Percentiles rank a stretch among this genome's conserved stretches.
phyloP scores from a whole-genome alignment of 2,797 vertebrate species.

The Peromyscus aztecus region DNA sequence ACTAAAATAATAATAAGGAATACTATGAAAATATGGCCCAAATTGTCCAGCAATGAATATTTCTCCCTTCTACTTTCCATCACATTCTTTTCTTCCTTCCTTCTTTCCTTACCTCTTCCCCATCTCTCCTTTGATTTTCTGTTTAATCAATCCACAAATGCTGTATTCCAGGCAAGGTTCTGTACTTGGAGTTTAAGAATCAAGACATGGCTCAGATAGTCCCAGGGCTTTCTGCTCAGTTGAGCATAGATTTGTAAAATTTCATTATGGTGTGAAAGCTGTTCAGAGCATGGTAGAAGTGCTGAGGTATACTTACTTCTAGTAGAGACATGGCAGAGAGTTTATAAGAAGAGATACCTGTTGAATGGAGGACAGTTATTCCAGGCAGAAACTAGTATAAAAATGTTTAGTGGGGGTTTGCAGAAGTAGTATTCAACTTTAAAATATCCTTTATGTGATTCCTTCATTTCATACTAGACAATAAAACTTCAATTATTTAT shows the following conservation, averaged over 20 bases:
- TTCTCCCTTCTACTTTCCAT: not conserved
- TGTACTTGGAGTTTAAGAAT: not conserved
- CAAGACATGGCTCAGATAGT: not conserved
- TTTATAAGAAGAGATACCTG: not conserved
- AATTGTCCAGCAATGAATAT: not conserved
- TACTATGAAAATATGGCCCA: not conserved
- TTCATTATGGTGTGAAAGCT: not conserved
- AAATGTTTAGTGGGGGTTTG: not conserved
- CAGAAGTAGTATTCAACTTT: not conserved
- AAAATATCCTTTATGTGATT: not conserved
- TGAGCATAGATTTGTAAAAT: not conserved
- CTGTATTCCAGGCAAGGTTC: not conserved
- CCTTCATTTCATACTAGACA: not conserved
- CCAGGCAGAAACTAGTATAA: not conserved
- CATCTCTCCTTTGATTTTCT: not conserved
- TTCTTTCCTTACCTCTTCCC: too few relatives aligned
- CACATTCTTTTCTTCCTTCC: too few relatives aligned
- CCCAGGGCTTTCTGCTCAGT: not conserved
- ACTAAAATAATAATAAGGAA: conserved; percentile 8
- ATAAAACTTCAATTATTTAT: conserved; percentile 32
- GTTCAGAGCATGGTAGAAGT: not conserved
- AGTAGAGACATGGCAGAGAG: not conserved
- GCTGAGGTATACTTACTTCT: not conserved
- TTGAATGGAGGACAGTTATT: not conserved
- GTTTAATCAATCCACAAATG: not conserved